These are phyloP conservation scores for Thalassaphorura encarpata DNA, from an alignment of 1,140 invertebrate species.

Conservation along the genomic window DNA sequence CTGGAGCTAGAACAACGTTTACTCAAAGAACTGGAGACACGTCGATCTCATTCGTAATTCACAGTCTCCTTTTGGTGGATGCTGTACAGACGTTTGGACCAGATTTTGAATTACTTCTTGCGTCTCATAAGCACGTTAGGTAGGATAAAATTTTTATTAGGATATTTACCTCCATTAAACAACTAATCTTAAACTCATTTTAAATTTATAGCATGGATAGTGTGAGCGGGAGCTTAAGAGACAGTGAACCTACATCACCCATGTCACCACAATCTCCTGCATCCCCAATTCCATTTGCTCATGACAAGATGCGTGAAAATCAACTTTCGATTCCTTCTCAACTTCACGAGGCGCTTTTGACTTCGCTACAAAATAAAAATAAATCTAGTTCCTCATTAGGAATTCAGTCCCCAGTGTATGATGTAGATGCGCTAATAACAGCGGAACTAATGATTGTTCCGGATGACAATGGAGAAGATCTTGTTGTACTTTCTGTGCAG, in stretches of 20 bases:
- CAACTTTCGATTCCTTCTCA: slow-evolving; percentile 27
- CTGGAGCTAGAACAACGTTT: slow-evolving; percentile 62
- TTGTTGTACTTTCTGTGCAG: slow-evolving; percentile 66
- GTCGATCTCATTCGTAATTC: slow-evolving; percentile 71
- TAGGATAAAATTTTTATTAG: slow-evolving; percentile 39
- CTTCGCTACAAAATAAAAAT: slow-evolving; percentile 32
- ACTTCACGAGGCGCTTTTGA: slow-evolving; percentile 28
- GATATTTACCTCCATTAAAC: background rate
- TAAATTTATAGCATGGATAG: slow-evolving; percentile 68
- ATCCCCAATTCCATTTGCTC: slow-evolving; percentile 21
- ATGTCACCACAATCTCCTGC: slow-evolving; percentile 44
- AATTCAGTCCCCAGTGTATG: slow-evolving; percentile 39
- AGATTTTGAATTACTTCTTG: slow-evolving; percentile 87
- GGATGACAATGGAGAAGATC: slow-evolving; percentile 39
- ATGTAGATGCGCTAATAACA: slow-evolving; percentile 72
- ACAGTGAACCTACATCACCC: slow-evolving; percentile 82
- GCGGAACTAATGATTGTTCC: slow-evolving; percentile 67
- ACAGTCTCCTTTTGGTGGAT: slow-evolving; percentile 83
- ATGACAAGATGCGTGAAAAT: slow-evolving; percentile 8
- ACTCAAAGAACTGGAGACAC: slow-evolving; percentile 60
- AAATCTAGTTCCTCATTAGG: slow-evolving; percentile 1
- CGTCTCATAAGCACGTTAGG: slow-evolving; percentile 88
- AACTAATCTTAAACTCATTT: slow-evolving; percentile 6
- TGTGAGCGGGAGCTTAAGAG: slow-evolving; percentile 77
- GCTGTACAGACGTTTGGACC: slow-evolving; percentile 87